Conservation (phyloP, 2,888 invertebrate species). For the Salticus scenicus region DNA sequence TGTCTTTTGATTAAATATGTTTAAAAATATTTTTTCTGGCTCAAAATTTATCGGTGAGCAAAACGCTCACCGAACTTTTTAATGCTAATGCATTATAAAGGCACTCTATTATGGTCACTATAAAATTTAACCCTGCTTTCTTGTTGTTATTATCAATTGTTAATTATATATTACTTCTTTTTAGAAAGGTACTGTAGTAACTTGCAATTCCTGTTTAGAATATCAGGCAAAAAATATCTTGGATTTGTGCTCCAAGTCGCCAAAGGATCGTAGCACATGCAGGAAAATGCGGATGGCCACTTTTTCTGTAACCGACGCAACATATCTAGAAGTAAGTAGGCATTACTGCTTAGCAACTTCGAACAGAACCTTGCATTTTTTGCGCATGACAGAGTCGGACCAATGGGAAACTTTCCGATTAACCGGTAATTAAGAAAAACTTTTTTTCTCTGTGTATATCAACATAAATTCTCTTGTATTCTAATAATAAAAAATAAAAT, state of each 20-base stretch:
- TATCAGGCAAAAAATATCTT: constrained; percentile 1
- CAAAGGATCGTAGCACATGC: constrained; percentile 2
- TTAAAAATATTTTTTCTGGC: no score
- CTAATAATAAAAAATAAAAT: no score
- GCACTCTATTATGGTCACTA: no score
- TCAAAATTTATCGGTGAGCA: no score
- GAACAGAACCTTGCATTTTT: constrained; percentile 45
- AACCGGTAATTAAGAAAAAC: constrained; percentile 10
- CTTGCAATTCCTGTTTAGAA: constrained; percentile 18
- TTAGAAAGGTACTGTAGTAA: constrained; percentile 44
- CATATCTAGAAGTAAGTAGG: constrained; percentile 27
- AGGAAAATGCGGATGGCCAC: constrained; percentile 13
- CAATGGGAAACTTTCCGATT: constrained; percentile 62
- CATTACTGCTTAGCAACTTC: constrained; percentile 50
- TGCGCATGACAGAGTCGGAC: constrained; percentile 23
- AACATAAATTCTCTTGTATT: no score
- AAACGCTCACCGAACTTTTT: no score
- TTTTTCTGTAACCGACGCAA: constrained; percentile 44
- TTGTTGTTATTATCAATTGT: no score
- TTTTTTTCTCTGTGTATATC: no score
- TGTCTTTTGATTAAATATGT: no score
- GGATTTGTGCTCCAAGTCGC: constrained; percentile 39
- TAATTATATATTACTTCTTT: no score
- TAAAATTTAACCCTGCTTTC: no score
- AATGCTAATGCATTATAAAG: no score